These are phyloP conservation scores for Telmatochromis sp. DNA, from an alignment of 2,113 vertebrate species.

Conservation along the genomic window DNA sequence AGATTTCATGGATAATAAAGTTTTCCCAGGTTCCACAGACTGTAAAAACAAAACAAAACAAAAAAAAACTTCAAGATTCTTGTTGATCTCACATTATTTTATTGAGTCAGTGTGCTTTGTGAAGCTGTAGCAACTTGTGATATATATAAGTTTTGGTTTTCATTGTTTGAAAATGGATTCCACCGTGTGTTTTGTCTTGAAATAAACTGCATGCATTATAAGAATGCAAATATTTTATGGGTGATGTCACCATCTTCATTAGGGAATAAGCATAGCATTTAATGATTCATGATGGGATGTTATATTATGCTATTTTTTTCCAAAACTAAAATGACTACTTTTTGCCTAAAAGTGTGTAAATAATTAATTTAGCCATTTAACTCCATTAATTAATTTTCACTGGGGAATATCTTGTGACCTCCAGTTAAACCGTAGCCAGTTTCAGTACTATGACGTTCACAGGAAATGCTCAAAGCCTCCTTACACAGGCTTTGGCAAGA, in stretches of 20 bases:
- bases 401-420: neutral
- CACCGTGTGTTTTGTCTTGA: neutral
- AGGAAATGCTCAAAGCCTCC: neutral
- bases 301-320: neutral
- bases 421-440: neutral
- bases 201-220: neutral
- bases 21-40: neutral
- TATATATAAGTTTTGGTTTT: neutral
- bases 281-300: neutral
- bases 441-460: neutral
- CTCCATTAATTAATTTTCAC: neutral
- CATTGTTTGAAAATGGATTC: neutral
- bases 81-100: neutral
- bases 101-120: neutral
- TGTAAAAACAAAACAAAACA: neutral
- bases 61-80: neutral
- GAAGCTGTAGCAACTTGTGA: neutral
- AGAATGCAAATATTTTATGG: neutral
- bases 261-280: neutral
- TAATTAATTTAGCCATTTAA: neutral
- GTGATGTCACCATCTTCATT: neutral
- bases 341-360: neutral
- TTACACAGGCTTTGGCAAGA: neutral
- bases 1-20: conserved; percentile 31
- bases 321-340: neutral